Evolutionary conservation across 2,113 vertebrate species (phyloP).

Genomic region (Pseudopipra pipra): DNA sequence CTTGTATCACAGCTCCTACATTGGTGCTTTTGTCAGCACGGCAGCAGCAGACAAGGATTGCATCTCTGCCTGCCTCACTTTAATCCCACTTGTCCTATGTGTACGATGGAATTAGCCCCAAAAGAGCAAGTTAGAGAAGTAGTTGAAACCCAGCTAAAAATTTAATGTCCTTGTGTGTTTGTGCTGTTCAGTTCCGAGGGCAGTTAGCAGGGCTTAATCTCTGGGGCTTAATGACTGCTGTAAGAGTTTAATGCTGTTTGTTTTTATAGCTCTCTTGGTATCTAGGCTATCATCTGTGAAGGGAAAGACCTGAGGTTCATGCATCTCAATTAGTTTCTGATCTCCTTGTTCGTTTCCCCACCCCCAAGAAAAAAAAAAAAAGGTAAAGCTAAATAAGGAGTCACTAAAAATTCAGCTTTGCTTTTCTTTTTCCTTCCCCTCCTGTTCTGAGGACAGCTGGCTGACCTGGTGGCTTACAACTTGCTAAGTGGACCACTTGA

Average conservation of each 20-base stretch:
- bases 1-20: not conserved
- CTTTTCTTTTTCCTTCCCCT: not conserved
- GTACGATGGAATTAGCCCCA: not conserved
- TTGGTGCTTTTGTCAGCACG: not conserved
- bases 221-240: not conserved
- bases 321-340: not conserved
- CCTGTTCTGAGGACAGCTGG: not conserved
- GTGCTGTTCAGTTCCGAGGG: not conserved
- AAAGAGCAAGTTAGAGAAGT: not conserved
- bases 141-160: not conserved
- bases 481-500: conserved; percentile 33
- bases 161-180: not conserved
- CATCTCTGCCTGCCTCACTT: not conserved
- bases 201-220: not conserved
- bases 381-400: not conserved
- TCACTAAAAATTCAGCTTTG: not conserved
- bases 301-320: not conserved
- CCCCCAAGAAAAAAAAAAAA: not conserved
- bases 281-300: not conserved
- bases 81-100: not conserved
- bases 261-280: not conserved
- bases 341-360: not conserved
- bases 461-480: not conserved
- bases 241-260: not conserved
- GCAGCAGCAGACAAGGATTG: not conserved